These are phyloP conservation scores for Heliconius hermathena DNA, from an alignment of 1,140 invertebrate species.

Conservation along the genomic window DNA sequence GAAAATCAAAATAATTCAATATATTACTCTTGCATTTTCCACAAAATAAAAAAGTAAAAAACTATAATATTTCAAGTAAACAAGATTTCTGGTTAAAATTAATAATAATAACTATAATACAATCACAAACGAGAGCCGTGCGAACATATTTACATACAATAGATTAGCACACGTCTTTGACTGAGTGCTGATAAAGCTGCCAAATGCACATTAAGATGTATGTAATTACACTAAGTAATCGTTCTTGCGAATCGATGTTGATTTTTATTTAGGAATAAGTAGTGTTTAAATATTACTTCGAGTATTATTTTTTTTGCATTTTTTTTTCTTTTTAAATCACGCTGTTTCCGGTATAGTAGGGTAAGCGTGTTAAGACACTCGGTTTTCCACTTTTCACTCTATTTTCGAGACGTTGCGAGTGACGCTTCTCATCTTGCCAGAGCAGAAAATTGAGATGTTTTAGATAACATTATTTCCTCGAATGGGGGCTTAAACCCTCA, in stretches of 20 bases:
- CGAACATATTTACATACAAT: conserved; percentile 14
- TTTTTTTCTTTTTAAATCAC: too few relatives aligned
- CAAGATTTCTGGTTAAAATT: background rate
- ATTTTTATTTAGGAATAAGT: background rate
- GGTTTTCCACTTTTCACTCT: too few relatives aligned
- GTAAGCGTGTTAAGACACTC: background rate
- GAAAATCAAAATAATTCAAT: too few relatives aligned
- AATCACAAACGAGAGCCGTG: background rate
- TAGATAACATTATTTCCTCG: too few relatives aligned
- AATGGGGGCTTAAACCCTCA: too few relatives aligned
- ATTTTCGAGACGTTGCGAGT: too few relatives aligned
- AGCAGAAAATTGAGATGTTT: too few relatives aligned
- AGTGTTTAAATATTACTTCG: background rate
- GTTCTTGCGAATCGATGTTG: background rate
- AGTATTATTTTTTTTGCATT: background rate
- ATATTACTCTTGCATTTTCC: too few relatives aligned
- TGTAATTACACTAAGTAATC: background rate
- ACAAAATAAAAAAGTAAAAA: too few relatives aligned
- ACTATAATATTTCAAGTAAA: too few relatives aligned
- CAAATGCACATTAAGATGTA: background rate
- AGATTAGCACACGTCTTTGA: conserved; percentile 1
- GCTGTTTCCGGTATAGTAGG: background rate
- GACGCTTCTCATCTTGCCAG: too few relatives aligned
- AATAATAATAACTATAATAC: background rate
- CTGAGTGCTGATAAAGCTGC: background rate